Conservation (phyloP, 1,140 invertebrate genomes). For the Tribolium madens region DNA sequence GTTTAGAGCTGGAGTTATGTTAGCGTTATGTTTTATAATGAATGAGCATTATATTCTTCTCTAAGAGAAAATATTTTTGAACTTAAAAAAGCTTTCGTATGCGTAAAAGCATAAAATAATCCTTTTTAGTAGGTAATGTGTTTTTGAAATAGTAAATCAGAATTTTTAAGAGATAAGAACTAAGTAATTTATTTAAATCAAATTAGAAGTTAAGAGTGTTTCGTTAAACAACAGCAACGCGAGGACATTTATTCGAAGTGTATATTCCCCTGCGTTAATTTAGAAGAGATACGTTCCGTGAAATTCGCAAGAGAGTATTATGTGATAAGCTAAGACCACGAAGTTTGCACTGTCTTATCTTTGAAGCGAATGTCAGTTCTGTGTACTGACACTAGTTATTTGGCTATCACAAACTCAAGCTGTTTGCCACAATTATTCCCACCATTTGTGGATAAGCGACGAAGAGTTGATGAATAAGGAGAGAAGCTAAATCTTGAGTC, state of each 20-base stretch:
- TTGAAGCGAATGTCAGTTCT: slow-evolving; percentile 51
- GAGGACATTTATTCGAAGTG: slow-evolving; percentile 28
- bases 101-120: not conserved
- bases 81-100: not conserved
- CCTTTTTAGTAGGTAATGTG: not conserved
- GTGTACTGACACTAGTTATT: slow-evolving; percentile 55
- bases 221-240: not conserved
- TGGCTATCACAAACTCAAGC: slow-evolving; percentile 52
- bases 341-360: slow-evolving; percentile 53
- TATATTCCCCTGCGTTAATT: slow-evolving; percentile 40
- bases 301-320: slow-evolving; percentile 50
- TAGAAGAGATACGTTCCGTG: slow-evolving; percentile 38
- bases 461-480: slow-evolving; percentile 19
- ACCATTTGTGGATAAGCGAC: slow-evolving; percentile 20
- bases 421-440: slow-evolving; percentile 48
- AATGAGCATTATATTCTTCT: not conserved
- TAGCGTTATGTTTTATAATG: not conserved
- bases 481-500: not conserved
- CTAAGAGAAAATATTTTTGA: not conserved
- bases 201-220: not conserved
- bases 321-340: slow-evolving; percentile 49
- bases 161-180: not conserved
- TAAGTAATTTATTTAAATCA: not conserved
- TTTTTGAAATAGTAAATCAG: not conserved
- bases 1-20: not conserved